Conservation (phyloP, 92 coral and sea anemone species). For the Phymanthus crucifer region DNA sequence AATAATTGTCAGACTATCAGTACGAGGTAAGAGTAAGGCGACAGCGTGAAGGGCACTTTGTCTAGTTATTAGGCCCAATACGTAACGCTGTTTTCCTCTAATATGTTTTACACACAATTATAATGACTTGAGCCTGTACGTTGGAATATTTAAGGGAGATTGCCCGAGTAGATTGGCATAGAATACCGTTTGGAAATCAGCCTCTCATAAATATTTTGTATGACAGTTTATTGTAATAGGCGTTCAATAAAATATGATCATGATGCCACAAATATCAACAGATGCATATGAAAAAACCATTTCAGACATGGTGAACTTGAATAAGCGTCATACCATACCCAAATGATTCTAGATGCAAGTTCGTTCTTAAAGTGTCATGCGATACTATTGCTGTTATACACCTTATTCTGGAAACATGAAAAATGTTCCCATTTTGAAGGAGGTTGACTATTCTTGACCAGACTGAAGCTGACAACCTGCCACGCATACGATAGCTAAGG, state of each 20-base stretch:
- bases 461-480: neutral
- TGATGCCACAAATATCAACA: constrained; percentile 26
- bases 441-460: neutral
- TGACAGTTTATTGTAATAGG: constrained; percentile 6
- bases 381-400: neutral
- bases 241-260: constrained; percentile 33
- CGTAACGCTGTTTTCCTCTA: neutral
- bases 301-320: neutral
- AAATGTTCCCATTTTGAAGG: neutral
- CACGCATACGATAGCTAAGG: neutral
- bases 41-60: neutral
- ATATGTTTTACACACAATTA: neutral
- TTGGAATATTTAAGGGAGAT: neutral
- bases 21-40: neutral
- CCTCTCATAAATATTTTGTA: constrained; percentile 21
- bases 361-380: neutral
- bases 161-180: neutral
- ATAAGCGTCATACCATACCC: neutral
- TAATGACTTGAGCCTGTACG: neutral
- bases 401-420: neutral
- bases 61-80: neutral
- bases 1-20: neutral
- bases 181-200: constrained; percentile 7
- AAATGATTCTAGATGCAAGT: neutral
- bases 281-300: constrained; percentile 22